Conservation (phyloP, 2,888 invertebrate species). For the Callimorpha dominula region DNA sequence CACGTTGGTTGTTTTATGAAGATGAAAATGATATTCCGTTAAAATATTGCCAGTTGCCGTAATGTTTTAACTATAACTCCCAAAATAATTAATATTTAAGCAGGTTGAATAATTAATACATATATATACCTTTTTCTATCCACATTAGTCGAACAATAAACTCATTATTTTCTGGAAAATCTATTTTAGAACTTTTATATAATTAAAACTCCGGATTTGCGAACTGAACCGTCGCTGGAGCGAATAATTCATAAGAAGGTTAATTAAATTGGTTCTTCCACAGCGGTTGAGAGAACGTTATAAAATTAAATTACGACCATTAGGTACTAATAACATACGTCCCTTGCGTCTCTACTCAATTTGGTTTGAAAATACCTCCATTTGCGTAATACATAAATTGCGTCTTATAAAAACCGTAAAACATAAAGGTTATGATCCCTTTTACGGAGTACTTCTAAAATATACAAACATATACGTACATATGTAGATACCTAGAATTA, state of each 20-base stretch:
- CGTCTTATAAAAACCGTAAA: background rate
- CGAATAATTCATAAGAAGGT: constrained; percentile 74
- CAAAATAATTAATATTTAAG: constrained; percentile 3
- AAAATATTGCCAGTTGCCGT: background rate
- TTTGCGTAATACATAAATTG: too few relatives aligned
- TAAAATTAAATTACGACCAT: constrained; percentile 62
- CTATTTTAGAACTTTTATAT: constrained; percentile 65
- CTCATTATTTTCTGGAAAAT: constrained; percentile 59
- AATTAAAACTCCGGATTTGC: constrained; percentile 70
- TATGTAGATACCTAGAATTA: background rate
- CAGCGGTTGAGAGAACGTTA: constrained; percentile 55
- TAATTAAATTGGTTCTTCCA: constrained; percentile 70
- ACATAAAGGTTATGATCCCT: background rate
- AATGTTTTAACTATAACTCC: background rate
- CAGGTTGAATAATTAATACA: constrained; percentile 21
- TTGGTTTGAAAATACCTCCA: constrained; percentile 14
- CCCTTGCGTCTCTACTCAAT: constrained; percentile 22
- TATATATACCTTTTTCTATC: constrained; percentile 35
- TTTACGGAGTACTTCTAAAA: background rate
- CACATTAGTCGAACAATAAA: constrained; percentile 53
- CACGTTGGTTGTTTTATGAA: background rate
- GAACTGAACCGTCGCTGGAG: constrained; percentile 61
- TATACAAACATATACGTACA: background rate
- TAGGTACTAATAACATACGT: constrained; percentile 50
- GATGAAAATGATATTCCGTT: background rate